Evolutionary conservation across 2,797 vertebrate species (phyloP).

Genomic region (Chromobotia macracanthus): DNA sequence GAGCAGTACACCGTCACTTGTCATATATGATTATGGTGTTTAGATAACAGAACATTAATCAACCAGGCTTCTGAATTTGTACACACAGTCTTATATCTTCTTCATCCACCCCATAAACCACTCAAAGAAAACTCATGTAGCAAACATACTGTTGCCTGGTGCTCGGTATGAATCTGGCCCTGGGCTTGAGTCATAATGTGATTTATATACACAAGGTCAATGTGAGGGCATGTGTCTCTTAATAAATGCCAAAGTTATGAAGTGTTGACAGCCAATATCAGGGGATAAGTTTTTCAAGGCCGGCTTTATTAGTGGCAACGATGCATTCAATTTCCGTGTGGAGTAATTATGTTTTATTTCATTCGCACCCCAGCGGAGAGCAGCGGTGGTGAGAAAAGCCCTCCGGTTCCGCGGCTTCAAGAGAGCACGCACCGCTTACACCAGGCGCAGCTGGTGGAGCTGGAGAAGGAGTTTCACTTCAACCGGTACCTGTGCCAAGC

Average conservation of each 20-base stretch:
- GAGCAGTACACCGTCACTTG: slow-evolving; percentile 19
- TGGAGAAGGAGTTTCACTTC: no score
- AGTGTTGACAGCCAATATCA: slow-evolving; percentile 89
- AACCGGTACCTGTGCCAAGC: slow-evolving; percentile 95
- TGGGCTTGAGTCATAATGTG: slow-evolving; percentile 82
- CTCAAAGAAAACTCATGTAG: slow-evolving; percentile 31
- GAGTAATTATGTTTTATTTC: slow-evolving; percentile 90
- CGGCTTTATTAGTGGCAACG: slow-evolving; percentile 88
- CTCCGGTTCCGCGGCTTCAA: slow-evolving; percentile 91
- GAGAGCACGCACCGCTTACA: slow-evolving; percentile 95
- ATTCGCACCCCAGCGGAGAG: slow-evolving; percentile 84
- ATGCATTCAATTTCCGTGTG: slow-evolving; percentile 88
- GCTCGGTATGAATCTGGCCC: slow-evolving; percentile 65
- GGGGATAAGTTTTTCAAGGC: slow-evolving; percentile 74
- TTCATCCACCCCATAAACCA: slow-evolving; percentile 12
- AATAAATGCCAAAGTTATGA: slow-evolving; percentile 98
- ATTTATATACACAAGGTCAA: slow-evolving; percentile 90
- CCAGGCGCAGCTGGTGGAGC: slow-evolving; percentile 96
- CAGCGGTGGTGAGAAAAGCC: slow-evolving; percentile 92
- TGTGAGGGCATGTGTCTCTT: slow-evolving; percentile 85
- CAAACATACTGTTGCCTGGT: slow-evolving; percentile 43
- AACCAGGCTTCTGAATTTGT: slow-evolving; percentile 16
- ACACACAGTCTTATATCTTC: slow-evolving; percentile 7
- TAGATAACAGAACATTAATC: slow-evolving; percentile 24
- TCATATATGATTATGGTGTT: slow-evolving; percentile 16